A percentile compares a stretch with the other conserved stretches of the same genome.
These are phyloP conservation scores for Ispidina picta DNA, from an alignment of 2,797 vertebrate genomes.

Conservation along the genomic window DNA sequence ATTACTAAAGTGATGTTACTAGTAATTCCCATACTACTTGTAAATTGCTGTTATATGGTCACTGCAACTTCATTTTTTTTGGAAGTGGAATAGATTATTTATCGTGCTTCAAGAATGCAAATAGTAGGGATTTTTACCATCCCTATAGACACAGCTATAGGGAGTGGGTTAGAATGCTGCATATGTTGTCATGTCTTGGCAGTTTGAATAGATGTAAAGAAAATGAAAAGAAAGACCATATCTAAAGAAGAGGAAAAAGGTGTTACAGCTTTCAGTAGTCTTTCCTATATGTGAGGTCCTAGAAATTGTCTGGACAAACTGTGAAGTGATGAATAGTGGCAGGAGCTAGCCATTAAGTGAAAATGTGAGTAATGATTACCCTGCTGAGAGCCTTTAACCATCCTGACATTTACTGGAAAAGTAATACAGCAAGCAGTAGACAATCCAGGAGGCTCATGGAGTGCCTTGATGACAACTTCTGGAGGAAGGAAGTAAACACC, in stretches of 20 bases:
- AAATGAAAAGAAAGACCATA: conserved; percentile 4
- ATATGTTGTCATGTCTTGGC: background rate
- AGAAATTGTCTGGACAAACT: background rate
- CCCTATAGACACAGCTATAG: background rate
- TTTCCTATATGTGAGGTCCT: background rate
- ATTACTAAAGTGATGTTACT: background rate
- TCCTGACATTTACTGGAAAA: too few relatives aligned
- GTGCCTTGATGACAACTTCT: too few relatives aligned
- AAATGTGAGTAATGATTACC: background rate
- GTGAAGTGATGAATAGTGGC: background rate
- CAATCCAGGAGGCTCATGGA: too few relatives aligned
- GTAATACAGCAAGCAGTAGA: too few relatives aligned
- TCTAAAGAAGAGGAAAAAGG: background rate
- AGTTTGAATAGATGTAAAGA: background rate
- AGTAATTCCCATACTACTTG: background rate
- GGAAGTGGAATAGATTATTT: background rate
- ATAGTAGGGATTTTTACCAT: background rate
- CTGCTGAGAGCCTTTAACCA: background rate
- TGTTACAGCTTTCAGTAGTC: background rate
- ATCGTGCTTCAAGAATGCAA: background rate
- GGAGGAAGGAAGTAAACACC: too few relatives aligned
- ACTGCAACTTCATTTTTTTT: background rate
- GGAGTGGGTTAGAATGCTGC: background rate
- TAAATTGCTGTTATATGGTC: background rate
- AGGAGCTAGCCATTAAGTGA: conserved; percentile 24